Percentiles rank a stretch among this genome's conserved stretches.
phyloP scores from a whole-genome alignment of 1,140 invertebrate genomes.

The Stegodyphus mimosarum region DNA sequence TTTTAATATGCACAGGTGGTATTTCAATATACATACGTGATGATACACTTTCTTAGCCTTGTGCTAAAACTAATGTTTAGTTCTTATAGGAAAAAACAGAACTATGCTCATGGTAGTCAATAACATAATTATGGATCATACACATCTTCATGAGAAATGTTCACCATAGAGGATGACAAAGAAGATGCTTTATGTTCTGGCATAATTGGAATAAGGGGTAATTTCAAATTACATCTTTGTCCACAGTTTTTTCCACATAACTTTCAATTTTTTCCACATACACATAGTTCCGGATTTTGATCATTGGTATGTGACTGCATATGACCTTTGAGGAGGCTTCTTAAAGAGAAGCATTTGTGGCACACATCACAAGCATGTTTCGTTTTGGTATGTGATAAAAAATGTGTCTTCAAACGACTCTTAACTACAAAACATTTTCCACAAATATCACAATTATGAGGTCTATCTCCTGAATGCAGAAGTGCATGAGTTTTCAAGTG shows the following conservation, averaged over 20 bases:
- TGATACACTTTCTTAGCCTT: no score
- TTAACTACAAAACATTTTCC: slow-evolving; percentile 54
- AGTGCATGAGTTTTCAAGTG: slow-evolving; percentile 55
- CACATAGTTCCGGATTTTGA: slow-evolving; percentile 67
- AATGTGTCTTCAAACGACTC: slow-evolving; percentile 47
- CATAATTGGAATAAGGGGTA: neutral
- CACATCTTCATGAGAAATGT: neutral
- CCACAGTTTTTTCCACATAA: slow-evolving; percentile 70
- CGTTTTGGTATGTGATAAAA: slow-evolving; percentile 68
- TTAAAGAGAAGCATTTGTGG: slow-evolving; percentile 67
- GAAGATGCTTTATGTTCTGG: neutral
- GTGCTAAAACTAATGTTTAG: neutral
- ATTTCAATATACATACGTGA: no score
- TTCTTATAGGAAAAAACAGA: neutral
- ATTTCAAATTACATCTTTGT: slow-evolving; percentile 67
- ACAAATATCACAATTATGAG: slow-evolving; percentile 56
- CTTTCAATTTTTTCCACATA: slow-evolving; percentile 70
- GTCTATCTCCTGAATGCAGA: slow-evolving; percentile 44
- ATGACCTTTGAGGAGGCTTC: slow-evolving; percentile 67
- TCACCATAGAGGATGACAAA: neutral
- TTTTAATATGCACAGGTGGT: no score
- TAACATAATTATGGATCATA: neutral
- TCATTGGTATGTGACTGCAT: slow-evolving; percentile 68
- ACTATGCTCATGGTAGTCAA: neutral
- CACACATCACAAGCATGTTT: slow-evolving; percentile 69